Percentiles rank a stretch among this genome's conserved stretches.
These are phyloP conservation scores for Astyanax mexicanus DNA, from an alignment of 2,797 vertebrate species.

Conservation along the genomic window DNA sequence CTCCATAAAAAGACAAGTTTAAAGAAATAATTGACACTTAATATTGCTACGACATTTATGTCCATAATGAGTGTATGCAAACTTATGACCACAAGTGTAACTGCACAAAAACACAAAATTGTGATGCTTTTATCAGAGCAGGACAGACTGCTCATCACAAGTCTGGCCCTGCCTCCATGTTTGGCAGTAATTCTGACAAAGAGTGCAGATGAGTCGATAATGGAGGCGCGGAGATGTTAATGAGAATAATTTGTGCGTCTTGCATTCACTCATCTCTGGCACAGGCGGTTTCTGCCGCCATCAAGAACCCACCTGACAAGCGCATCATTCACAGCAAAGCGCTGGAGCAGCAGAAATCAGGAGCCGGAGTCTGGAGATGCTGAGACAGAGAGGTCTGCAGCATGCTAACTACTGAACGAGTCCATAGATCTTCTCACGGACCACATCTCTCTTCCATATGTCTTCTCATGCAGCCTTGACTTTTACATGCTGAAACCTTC, in stretches of 20 bases:
- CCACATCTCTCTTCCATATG: background rate
- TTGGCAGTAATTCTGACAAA: slow-evolving; percentile 43
- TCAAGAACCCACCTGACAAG: slow-evolving; percentile 43
- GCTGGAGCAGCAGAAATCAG: slow-evolving; percentile 40
- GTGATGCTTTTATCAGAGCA: slow-evolving; percentile 17
- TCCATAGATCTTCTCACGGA: slow-evolving; percentile 8
- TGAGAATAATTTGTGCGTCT: slow-evolving; percentile 50
- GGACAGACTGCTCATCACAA: slow-evolving; percentile 15
- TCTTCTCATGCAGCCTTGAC: slow-evolving; percentile 18
- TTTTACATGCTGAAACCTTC: slow-evolving; percentile 14
- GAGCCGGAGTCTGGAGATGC: background rate
- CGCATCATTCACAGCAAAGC: slow-evolving; percentile 48
- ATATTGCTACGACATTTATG: background rate
- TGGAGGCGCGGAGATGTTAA: slow-evolving; percentile 37
- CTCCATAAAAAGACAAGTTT: no score
- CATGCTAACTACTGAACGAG: slow-evolving; percentile 35
- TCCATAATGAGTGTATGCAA: no score
- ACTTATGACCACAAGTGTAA: no score
- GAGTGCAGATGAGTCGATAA: slow-evolving; percentile 29
- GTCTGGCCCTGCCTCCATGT: slow-evolving; percentile 28
- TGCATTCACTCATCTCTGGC: slow-evolving; percentile 40
- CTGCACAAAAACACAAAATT: slow-evolving; percentile 30
- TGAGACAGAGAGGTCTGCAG: slow-evolving; percentile 14
- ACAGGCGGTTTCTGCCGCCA: slow-evolving; percentile 45
- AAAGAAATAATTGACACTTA: background rate